Evolutionary conservation across 1,140 invertebrate genomes (phyloP), one percentile per base, ranked within the genome.

Genomic region (Tetragnatha versicolor): DNA sequence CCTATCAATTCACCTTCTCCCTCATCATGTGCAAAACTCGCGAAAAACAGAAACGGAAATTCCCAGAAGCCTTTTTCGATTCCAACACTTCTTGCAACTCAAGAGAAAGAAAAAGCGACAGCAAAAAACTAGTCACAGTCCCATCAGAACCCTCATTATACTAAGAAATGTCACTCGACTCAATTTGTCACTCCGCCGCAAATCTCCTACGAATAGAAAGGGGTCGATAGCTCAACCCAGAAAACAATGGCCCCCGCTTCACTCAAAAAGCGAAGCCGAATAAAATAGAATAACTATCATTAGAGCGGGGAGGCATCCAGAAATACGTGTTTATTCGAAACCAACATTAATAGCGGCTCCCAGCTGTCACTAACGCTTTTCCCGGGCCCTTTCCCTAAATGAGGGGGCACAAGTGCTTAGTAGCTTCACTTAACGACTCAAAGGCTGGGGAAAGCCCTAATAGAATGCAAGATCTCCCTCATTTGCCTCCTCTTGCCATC

Each of bases 331-430:
- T 73, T 73, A 73, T 73, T 73, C 55, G 22, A 22, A 58, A 73
- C 53, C 58, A 60, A 58, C 69, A 73, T 73, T 73, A 73, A 73
- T 73, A 73, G 69, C 49, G 69, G 47, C 31, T 53, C 29, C 20
- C 69, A 73, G 69, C 69, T 73, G 69, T 73, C 69, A 60, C 69
- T 37, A 73, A 60, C 69, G 53, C 69, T 60, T 73, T 73, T 33
- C 37, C 47, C 42, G 31, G 22, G 31, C 51, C 68, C 29, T 55
- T 33, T 25, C 49, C 29, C 53, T 12, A 45, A 60, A 73, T 73
- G 69, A 73, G 51, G 39, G 4, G 39, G 47, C 47, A 20, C 66
- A 69, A 69, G 29, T 69, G 66, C 47, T 69, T 29, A 9, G 14
- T 7, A 51, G 47, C 35, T 72, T 45, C 20, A 20, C 47, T 53